These are phyloP conservation scores for Cyclina sinensis DNA, from an alignment of 1,140 invertebrate genomes.

Conservation along the genomic window DNA sequence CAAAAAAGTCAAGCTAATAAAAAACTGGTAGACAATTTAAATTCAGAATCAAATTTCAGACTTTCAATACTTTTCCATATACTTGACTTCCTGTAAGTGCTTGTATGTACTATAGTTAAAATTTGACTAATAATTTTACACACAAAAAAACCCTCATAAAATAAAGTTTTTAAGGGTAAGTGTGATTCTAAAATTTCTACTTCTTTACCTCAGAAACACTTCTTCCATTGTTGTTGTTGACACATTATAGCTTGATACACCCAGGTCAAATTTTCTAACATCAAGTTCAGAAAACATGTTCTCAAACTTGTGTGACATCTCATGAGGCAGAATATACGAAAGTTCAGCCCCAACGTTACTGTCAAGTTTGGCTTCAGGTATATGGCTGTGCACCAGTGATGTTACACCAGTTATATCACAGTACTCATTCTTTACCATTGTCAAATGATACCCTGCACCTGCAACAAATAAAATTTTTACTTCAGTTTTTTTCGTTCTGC, in stretches of 20 bases:
- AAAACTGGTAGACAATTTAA: too few species aligned
- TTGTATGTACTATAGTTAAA: too few species aligned
- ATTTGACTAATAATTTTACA: too few species aligned
- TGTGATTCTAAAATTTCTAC: too few species aligned
- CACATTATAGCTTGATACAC: constrained; percentile 92
- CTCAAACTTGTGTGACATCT: constrained; percentile 81
- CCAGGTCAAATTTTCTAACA: constrained; percentile 88
- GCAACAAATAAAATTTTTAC: not conserved
- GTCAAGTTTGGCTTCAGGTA: constrained; percentile 81
- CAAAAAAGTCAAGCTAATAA: too few species aligned
- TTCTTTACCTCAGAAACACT: constrained; percentile 93
- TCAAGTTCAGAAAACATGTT: constrained; percentile 90
- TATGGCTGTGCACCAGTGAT: constrained; percentile 74
- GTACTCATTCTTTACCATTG: constrained; percentile 82
- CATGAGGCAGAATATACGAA: constrained; percentile 84
- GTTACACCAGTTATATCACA: constrained; percentile 88
- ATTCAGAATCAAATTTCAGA: too few species aligned
- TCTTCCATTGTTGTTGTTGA: constrained; percentile 95
- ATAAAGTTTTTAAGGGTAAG: too few species aligned
- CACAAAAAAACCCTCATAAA: too few species aligned
- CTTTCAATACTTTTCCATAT: too few species aligned
- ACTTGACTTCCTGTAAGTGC: too few species aligned
- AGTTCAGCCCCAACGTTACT: constrained; percentile 85
- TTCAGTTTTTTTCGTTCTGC: too few species aligned
- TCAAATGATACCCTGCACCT: constrained; percentile 86